These are phyloP conservation scores for Serilophus lunatus DNA, from an alignment of 2,113 vertebrate species.

Conservation along the genomic window DNA sequence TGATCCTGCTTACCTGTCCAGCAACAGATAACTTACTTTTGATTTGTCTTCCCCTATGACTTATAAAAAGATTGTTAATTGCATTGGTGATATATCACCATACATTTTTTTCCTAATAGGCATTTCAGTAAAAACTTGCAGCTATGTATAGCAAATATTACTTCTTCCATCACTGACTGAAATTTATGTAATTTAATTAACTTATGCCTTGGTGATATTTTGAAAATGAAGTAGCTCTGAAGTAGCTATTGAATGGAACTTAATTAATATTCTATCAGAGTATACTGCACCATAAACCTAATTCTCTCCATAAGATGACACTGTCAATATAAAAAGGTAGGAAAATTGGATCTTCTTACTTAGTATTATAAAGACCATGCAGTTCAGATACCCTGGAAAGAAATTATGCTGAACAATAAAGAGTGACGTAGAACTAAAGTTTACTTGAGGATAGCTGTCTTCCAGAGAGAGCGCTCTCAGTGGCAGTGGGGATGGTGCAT, in stretches of 20 bases:
- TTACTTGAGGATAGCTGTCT: background rate
- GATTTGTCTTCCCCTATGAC: background rate
- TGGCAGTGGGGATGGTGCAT: background rate
- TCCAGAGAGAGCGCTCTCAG: background rate
- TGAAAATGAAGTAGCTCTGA: slow-evolving; percentile 44
- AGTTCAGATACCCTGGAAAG: background rate
- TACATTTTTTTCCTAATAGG: background rate
- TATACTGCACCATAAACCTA: background rate
- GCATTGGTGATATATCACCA: slow-evolving; percentile 11
- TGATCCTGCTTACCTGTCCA: background rate
- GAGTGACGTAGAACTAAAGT: background rate
- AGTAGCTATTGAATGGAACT: slow-evolving; percentile 26
- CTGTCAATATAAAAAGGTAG: slow-evolving; percentile 19
- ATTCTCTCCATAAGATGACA: slow-evolving; percentile 33
- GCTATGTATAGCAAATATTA: slow-evolving; percentile 44
- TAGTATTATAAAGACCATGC: background rate
- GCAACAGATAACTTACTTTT: slow-evolving; percentile 35
- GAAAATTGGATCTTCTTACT: background rate
- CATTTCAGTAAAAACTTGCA: slow-evolving; percentile 43
- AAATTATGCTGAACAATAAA: background rate
- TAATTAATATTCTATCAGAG: slow-evolving; percentile 38
- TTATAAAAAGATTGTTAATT: slow-evolving; percentile 44
- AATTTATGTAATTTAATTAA: slow-evolving; percentile 72
- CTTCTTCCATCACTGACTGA: slow-evolving; percentile 29
- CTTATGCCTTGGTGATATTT: slow-evolving; percentile 48